Base-by-base conservation (phyloP, 2,797 vertebrate species). In the Oreochromis mossambicus region DNA sequence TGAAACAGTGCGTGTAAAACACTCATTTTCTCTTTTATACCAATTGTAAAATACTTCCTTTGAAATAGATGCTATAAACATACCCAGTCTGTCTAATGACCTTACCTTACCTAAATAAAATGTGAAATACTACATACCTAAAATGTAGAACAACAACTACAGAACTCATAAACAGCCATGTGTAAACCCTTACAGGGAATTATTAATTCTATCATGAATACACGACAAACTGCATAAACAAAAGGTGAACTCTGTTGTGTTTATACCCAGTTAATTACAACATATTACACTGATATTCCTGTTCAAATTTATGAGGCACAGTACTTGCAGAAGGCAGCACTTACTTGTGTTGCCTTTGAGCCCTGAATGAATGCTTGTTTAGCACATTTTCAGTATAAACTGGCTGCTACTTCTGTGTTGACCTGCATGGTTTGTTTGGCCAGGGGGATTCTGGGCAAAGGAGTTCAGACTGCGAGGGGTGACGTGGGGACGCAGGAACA, bases 401-500 rank as follows among this genome's bases (percentile, higher is more conserved):
- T 87, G 58, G 34, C 87, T 81, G 38, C 85, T 68, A 76, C 82
- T 83, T 76, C 87, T 86, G 78, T 88, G 87, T 88, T 90, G 86
- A 91, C 83, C 87, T 56, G 75, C 88, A 46, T 73, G 76, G 63
- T 90, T 88, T 94, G 84, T 94, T 93, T 93, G 89, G 81, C 41
- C 29, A 36, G 61, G 86, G 83, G 80, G 90, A 88, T 85, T 88
- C 78, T 91, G 88, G 88, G 87, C 86, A 66, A 56, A 77, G 34
- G 66, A 77, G 88, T 78, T 80, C 77, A 92, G 90, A 91, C 68
- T 11, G 81, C 77, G 81, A 68, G 80, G 82, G 91, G 84, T 92
- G 89, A 93, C 41, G 24, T 55, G 38, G 86, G 94, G 92, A 90
- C 77, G 77, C 79, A 68, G 63, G 38, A 89, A 50, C 94, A 95